These are phyloP conservation scores for Drosophila novamexicana DNA, from an alignment of 1,140 invertebrate genomes.

Conservation along the genomic window DNA sequence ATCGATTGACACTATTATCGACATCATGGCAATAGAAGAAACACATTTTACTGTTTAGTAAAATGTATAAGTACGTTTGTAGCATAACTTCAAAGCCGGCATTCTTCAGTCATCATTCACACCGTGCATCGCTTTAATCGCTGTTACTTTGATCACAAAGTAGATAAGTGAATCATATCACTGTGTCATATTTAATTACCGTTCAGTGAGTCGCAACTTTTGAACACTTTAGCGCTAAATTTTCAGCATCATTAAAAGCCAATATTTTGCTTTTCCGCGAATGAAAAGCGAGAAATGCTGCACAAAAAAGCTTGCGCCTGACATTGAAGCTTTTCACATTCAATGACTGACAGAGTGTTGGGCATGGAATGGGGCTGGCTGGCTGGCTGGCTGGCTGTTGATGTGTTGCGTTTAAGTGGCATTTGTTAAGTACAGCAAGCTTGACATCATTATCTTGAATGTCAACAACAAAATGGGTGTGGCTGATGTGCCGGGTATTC, in stretches of 20 bases:
- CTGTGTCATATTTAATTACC: constrained; percentile 29
- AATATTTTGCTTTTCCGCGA: constrained; percentile 23
- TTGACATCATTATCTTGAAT: constrained; percentile 78
- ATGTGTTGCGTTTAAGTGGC: constrained; percentile 67
- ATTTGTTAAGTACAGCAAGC: constrained; percentile 76
- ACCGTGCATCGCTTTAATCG: neutral
- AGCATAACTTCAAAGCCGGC: neutral
- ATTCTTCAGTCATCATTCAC: no score
- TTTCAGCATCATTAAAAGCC: constrained; percentile 50
- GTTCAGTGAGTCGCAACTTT: constrained; percentile 30
- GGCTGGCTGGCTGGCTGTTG: constrained; percentile 23
- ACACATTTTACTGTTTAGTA: no score
- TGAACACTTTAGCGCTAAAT: constrained; percentile 23
- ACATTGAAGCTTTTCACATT: constrained; percentile 49
- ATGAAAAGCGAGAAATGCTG: constrained; percentile 3
- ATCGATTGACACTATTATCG: no score
- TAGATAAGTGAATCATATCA: constrained; percentile 16
- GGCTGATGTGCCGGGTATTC: constrained; percentile 19
- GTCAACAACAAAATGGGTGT: constrained; percentile 61
- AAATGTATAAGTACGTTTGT: no score
- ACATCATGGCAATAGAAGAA: no score
- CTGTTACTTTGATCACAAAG: neutral
- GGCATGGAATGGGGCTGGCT: neutral
- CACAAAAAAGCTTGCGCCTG: constrained; percentile 27
- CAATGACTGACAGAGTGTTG: constrained; percentile 38